These are phyloP conservation scores for Mesocentrotus franciscanus DNA, from an alignment of 53 echinoderm and acorn worm genomes.

Conservation along the genomic window DNA sequence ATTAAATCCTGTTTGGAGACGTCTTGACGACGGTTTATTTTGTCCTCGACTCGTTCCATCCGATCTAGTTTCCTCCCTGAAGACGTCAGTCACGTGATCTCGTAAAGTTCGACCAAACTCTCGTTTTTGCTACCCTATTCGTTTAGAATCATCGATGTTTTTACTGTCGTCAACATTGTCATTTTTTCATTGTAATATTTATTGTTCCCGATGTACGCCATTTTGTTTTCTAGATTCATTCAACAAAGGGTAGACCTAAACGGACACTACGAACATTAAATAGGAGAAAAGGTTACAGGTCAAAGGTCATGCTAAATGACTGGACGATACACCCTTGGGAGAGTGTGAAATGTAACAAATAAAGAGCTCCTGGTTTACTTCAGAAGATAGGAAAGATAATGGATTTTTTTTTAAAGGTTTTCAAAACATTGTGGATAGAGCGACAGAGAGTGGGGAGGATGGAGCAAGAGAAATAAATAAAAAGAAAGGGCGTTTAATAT, in stretches of 20 bases:
- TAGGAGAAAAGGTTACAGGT: not conserved
- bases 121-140: not conserved
- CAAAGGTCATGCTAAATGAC: not conserved
- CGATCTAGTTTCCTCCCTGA: slow-evolving; percentile 16
- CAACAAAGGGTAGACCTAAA: not conserved
- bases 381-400: not conserved
- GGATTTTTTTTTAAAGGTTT: not conserved
- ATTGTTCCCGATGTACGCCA: not conserved
- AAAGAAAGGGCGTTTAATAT: not conserved
- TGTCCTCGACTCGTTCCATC: not conserved
- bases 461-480: not conserved
- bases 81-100: slow-evolving; percentile 12
- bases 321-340: not conserved
- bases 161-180: not conserved
- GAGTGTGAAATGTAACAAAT: no score
- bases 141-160: not conserved
- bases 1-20: slow-evolving; percentile 35
- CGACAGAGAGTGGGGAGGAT: not conserved
- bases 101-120: not conserved
- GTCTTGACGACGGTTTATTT: not conserved
- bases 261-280: not conserved
- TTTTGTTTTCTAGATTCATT: not conserved
- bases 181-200: not conserved
- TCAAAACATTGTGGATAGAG: not conserved
- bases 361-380: not conserved